These are phyloP conservation scores for Paramuricea clavata DNA, from an alignment of 92 coral and sea anemone species.

Conservation along the genomic window DNA sequence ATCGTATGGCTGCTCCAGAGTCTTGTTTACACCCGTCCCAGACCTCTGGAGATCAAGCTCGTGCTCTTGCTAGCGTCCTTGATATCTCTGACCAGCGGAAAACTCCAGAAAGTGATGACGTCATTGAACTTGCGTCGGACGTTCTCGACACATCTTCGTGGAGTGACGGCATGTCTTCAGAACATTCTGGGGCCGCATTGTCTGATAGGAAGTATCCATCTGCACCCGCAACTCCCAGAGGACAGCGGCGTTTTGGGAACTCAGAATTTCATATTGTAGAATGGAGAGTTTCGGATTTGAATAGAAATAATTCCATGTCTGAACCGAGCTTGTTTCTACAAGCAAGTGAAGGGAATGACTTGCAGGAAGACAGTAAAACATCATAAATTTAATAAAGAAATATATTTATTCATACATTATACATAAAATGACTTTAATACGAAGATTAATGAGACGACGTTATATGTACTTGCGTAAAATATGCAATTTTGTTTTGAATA, in stretches of 20 bases:
- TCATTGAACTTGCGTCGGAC: constrained; percentile 76
- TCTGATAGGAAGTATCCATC: constrained; percentile 67
- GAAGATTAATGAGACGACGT: no score
- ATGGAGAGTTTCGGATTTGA: constrained; percentile 60
- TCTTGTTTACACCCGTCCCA: constrained; percentile 81
- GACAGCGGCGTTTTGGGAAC: constrained; percentile 86
- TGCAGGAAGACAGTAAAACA: neutral
- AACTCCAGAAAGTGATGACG: constrained; percentile 88
- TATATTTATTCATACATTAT: neutral
- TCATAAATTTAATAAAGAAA: neutral
- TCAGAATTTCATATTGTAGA: constrained; percentile 73
- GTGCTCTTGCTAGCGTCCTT: constrained; percentile 92
- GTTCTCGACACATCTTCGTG: constrained; percentile 30
- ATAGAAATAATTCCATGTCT: constrained; percentile 79
- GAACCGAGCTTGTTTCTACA: constrained; percentile 85
- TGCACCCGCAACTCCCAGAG: constrained; percentile 99
- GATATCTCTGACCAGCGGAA: constrained; percentile 66
- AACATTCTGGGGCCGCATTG: neutral
- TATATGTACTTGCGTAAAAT: no score
- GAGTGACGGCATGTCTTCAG: constrained; percentile 50
- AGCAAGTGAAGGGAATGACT: neutral
- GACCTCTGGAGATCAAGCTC: constrained; percentile 83
- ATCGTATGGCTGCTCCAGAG: constrained; percentile 83
- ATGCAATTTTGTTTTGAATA: no score
- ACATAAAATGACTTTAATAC: no score